Evolutionary conservation across 2,797 vertebrate species (phyloP), one percentile per base, ranked within the genome.

Genomic region (Cryptoprocta ferox): DNA sequence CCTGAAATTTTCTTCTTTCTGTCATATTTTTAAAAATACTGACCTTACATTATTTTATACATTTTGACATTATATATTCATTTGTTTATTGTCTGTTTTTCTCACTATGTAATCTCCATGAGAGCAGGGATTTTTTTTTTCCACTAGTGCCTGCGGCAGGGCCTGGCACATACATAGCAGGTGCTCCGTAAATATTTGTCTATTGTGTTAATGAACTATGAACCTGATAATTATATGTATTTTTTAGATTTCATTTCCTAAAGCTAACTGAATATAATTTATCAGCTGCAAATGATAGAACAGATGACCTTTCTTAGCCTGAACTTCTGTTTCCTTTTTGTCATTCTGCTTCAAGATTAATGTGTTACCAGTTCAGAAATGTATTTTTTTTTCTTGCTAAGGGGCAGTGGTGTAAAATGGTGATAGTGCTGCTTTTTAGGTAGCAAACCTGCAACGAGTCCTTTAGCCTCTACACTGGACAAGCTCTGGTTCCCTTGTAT

Each of bases 291-390:
- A 26, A 7, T 42, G 26, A 9, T 45, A 24, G 75, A 28, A 48
- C 24, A 45, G 42, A 37, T 19, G 32, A 37, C 21, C 56, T 75
- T 5, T 48, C 39, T 84, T 56, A 56, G 50, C 70, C 56, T 45
- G 18, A 32, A 76, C 78, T 65, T 89, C 53, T 39, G 0, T n/a
- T 32, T 89, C 37, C 35, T 30, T 65, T 73, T 73, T 76, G 65
- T 37, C 61, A 37, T 48, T 79, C 59, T 26, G 28, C 0, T 5
- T 66, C 53, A 5, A 56, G 53, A 14, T 48, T 28, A 71, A 28
- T 16, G 15, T 0, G 0, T 2, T 30, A 13, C 35, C 35, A 14
- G 16, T 42, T 45, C 14, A 13, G 75, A 48, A 37, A n/a, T 6
- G 3, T 18, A 19, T 6, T 48, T 83, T 71, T 71, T 45, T 68